Evolutionary conservation across 2,797 vertebrate species (phyloP).

Genomic region (Bryconaethiops microstoma): DNA sequence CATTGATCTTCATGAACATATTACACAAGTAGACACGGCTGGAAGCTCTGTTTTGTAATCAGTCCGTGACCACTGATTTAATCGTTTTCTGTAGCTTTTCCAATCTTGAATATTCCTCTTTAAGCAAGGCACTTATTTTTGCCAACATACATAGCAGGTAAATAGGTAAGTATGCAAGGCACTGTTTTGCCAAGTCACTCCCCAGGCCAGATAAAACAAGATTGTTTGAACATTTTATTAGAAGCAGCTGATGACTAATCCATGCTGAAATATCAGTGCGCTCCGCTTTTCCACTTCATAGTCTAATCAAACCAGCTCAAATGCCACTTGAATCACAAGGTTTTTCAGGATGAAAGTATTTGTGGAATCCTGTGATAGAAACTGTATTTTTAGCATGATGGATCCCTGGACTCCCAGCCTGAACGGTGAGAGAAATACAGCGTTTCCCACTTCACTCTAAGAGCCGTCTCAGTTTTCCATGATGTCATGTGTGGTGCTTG

Average conservation of each 20-base stretch:
- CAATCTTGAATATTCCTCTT: conserved; percentile 49
- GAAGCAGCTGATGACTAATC: conserved; percentile 84
- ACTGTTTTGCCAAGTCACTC: conserved; percentile 65
- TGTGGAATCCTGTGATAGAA: conserved; percentile 87
- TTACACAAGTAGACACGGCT: neutral
- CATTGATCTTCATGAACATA: neutral
- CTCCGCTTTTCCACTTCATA: conserved; percentile 75
- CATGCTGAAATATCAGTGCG: conserved; percentile 69
- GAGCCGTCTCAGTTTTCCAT: conserved; percentile 77
- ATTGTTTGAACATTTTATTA: conserved; percentile 73
- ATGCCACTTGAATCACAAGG: conserved; percentile 89
- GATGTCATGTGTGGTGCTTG: conserved; percentile 76
- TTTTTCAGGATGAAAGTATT: conserved; percentile 85
- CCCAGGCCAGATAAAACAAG: conserved; percentile 74
- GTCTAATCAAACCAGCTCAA: conserved; percentile 79
- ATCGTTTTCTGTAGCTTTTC: conserved; percentile 44
- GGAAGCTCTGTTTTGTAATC: conserved; percentile 6
- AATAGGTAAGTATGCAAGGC: conserved; percentile 74
- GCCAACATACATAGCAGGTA: conserved; percentile 67
- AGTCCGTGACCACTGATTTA: conserved; percentile 11
- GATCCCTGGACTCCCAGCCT: conserved; percentile 77
- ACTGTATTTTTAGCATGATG: conserved; percentile 93
- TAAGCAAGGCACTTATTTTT: conserved; percentile 43
- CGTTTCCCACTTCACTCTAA: conserved; percentile 67
- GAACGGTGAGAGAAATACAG: conserved; percentile 66